Base-by-base conservation (phyloP, 2,113 vertebrate genomes). In the Synodontis membranacea region DNA sequence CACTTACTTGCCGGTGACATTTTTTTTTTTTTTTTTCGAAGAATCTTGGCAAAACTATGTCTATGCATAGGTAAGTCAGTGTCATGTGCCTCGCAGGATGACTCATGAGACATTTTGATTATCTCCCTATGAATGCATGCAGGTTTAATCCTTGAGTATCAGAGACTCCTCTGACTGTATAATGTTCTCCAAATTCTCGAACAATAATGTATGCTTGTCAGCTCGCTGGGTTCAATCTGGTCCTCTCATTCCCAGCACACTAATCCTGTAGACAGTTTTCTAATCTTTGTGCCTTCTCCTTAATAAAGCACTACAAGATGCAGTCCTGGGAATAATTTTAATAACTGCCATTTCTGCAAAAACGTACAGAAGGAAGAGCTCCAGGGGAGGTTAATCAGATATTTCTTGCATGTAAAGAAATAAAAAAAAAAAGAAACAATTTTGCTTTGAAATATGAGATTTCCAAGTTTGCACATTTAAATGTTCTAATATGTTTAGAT, bases 141-240 rank as follows among this genome's bases (percentile, higher is more conserved):
- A 64, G n/a, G 46, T 44, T 17, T 81, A 62, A 75, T 80, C 78
- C 46, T 82, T 17, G 28, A 11, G 7, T 17, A 50, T 5, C 3
- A 60, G 66, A 84, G 31, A 4, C 37, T 8, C 39, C 58, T 66
- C 4, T 21, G 54, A 25, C 48, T 85, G 28, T 25, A 46, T 37
- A 70, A 50, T 70, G n/a, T 46, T 80, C n/a, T 19, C 62, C 42
- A 80, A 52, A 72, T n/a, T 44, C 19, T 34, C 6, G 19, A 50
- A 52, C 48, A 44, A 74, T 56, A 86, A 48, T 82, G 31, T 28
- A 64, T 52, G 46, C 86, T 64, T 48, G n/a, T 62, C n/a, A 66
- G 28, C 42, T 78, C 10, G n/a, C 56, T 50, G 56, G 37, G 70
- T 48, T 83, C 46, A 87, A 83, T 87, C 46, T 78, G 86, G 58